These are phyloP conservation scores for Calcarius lapponicus DNA, from an alignment of 2,797 vertebrate species.

Conservation along the genomic window DNA sequence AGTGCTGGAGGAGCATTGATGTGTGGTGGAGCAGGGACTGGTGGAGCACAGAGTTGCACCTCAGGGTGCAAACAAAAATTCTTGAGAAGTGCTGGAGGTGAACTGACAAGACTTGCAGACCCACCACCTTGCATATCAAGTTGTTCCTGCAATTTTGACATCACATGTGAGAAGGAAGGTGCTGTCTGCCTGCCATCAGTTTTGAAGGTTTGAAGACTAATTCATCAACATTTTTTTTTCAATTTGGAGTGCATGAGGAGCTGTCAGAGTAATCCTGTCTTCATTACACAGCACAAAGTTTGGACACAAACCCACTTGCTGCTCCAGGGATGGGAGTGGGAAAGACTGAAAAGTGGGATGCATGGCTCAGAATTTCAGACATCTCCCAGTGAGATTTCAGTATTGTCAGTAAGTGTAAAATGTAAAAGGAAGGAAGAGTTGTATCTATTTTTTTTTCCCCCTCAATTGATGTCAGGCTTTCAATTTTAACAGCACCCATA, in stretches of 20 bases:
- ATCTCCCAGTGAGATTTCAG: not conserved
- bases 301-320: not conserved
- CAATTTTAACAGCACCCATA: not conserved
- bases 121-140: conserved; percentile 53
- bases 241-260: not conserved
- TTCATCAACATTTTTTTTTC: conserved; percentile 47
- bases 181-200: conserved; percentile 59
- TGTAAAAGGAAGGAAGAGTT: not conserved
- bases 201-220: conserved; percentile 43
- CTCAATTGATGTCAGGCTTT: not conserved
- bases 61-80: conserved; percentile 18
- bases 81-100: conserved; percentile 43
- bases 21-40: not conserved
- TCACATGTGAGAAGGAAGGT: conserved; percentile 59
- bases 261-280: conserved; percentile 25
- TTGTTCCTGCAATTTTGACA: conserved; percentile 64
- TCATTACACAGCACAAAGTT: not conserved
- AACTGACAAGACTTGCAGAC: conserved; percentile 40
- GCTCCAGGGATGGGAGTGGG: not conserved
- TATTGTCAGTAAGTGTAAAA: not conserved
- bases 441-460: not conserved
- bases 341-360: not conserved
- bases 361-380: not conserved
- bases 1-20: conserved; percentile 15
- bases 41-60: conserved; percentile 36